Base-by-base conservation (phyloP, 2,888 invertebrate genomes). In the Brenthis hecate region DNA sequence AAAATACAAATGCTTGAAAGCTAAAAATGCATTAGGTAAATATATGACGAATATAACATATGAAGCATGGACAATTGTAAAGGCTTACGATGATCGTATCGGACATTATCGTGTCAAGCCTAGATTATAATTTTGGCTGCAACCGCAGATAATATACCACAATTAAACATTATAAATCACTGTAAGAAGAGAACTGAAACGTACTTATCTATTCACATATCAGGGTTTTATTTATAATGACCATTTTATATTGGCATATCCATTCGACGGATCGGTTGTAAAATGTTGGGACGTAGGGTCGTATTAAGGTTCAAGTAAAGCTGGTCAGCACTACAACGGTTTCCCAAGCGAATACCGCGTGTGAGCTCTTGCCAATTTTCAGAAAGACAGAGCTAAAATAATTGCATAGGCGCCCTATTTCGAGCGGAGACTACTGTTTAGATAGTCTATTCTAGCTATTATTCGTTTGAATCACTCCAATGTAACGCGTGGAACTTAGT, bases 311-410 rank as follows among this genome's bases (percentile, higher is more conserved):
- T 84, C 89, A 77, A 56, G 65, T 74, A 76, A 76, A 55, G 72
- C 74, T 87, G 91, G 91, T 75, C 81, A 79, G 65, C 66, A 78
- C 78, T 83, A 87, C 89, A 88, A 88, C 88, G 82, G 89, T 92
- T 92, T 92, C 92, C 83, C 92, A 92, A 92, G 91, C 84, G 91
- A 91, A 92, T 92, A 87, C 90, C 92, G 83, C 85, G 87, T 85
- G 88, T 89, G 89, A 90, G 89, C 87, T 85, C 89, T 88, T 92
- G 92, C 92, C 92, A 92, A 92, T 92, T 92, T 92, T 92, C 91
- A 91, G 91, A 92, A 92, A 92, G 92, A 91, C 92, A 88, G 89
- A 87, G 85, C 92, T 90, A 91, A 92, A 92, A 92, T 92, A 92
- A 92, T 92, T 91, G 85, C 89, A 91, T 89, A 89, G 88, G 85